Base-by-base conservation (phyloP, 1,140 invertebrate genomes). In the Copidosoma floridanum region DNA sequence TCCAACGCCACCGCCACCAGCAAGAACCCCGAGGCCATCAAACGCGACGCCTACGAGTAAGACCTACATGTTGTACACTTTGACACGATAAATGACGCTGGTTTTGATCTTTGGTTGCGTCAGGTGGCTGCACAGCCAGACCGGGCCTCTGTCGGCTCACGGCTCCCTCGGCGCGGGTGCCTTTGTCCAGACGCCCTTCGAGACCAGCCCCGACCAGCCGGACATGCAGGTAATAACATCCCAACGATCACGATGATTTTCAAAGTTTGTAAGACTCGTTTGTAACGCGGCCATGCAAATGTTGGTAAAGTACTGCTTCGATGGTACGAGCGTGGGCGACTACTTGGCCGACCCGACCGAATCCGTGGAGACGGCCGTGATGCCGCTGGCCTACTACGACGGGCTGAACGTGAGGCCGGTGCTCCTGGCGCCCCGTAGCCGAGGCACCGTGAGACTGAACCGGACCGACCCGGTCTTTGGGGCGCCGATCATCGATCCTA, bases 401-500 rank as follows among this genome's bases (percentile, higher is more conserved):
- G 72, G 73, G 0, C 73, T 82, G 16, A 71, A 69, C 7, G 60
- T 82, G 0, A 68, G 75, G 29, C 76, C 82, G 0, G 73, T 80
- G 6, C 64, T 82, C 21, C 48, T 87, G 57, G 71, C 82, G 1
- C 85, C 86, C 0, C 74, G 75, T 29, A 87, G 85, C 46, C 70
- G 70, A 23, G 86, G 86, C 0, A 68, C 66, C 4, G 66, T 88
- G 0, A 68, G 65, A n/a, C 66, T 88, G 1, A 76, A 78, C 51
- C 73, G 69, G 0, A 77, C 72, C 0, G 78, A 90, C 74, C 87
- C 88, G 0, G 20, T 76, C 4, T 80, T 79, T 29, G 78, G 84
- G 2, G 72, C 81, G 40, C 88, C 88, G 0, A 61, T 82, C 20
- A 85, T 90, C 37, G 81, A 86, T 66, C 83, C 88, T 0, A 82